Conservation (phyloP, 1,140 invertebrate genomes). For the Lepidurus apus region DNA sequence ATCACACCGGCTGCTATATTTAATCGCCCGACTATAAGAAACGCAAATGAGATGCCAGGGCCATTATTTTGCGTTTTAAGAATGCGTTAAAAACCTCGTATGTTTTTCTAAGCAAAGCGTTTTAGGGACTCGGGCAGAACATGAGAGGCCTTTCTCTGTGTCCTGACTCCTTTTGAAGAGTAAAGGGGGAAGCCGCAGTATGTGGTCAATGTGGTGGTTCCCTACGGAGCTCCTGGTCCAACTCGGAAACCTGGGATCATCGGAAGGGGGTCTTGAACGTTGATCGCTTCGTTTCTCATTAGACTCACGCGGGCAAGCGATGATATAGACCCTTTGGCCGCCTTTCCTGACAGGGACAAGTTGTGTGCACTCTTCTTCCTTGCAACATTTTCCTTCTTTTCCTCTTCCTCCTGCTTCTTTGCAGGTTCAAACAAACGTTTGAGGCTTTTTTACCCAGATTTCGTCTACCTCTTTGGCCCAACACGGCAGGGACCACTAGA, state of each 20-base stretch:
- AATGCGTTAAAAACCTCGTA: background rate
- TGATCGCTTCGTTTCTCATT: constrained; percentile 21
- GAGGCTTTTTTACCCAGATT: background rate
- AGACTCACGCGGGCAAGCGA: constrained; percentile 13
- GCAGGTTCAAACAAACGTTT: no score
- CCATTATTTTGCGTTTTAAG: background rate
- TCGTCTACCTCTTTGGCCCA: background rate
- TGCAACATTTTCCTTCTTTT: background rate
- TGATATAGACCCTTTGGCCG: constrained; percentile 10
- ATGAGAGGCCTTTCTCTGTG: background rate
- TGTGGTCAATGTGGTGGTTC: constrained; percentile 21
- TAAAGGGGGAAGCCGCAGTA: background rate
- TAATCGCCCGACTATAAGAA: background rate
- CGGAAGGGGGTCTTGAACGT: background rate
- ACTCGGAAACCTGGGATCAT: background rate
- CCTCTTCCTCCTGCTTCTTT: background rate
- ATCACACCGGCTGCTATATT: no score
- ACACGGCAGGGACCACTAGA: background rate
- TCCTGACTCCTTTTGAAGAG: background rate
- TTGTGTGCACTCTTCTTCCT: background rate
- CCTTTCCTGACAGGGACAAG: background rate
- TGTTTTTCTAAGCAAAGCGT: background rate
- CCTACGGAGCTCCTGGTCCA: constrained; percentile 12
- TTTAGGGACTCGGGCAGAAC: background rate
- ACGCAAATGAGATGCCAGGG: background rate